Percentiles rank a stretch among this genome's conserved stretches.
phyloP scores from a whole-genome alignment of 2,113 vertebrate genomes.

The Sinocyclocheilus rhinocerous region DNA sequence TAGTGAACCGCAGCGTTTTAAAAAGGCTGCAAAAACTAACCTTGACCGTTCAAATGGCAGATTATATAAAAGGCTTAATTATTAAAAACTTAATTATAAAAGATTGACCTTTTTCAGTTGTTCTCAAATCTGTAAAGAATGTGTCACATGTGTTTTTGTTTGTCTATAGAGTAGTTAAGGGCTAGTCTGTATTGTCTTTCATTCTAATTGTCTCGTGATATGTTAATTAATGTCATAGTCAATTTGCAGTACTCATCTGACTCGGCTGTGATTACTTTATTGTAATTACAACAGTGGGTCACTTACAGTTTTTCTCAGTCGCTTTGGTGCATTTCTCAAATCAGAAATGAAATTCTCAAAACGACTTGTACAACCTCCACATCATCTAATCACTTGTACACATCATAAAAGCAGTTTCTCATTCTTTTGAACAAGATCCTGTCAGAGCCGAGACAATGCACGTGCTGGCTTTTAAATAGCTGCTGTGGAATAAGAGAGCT shows the following conservation, averaged over 20 bases:
- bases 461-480: background rate
- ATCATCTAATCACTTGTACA: too few species aligned
- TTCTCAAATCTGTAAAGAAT: background rate
- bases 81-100: too few species aligned
- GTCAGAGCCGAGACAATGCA: slow-evolving; percentile 21
- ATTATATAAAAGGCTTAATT: background rate
- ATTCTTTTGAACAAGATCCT: background rate
- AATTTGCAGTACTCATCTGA: background rate
- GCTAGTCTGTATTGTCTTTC: background rate
- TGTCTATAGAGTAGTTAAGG: background rate
- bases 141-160: background rate
- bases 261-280: background rate
- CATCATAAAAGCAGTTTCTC: too few species aligned
- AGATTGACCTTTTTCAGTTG: background rate
- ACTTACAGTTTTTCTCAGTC: background rate
- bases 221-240: background rate
- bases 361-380: too few species aligned
- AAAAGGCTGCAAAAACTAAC: slow-evolving; percentile 8
- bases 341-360: too few species aligned
- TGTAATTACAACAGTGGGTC: background rate
- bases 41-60: slow-evolving; percentile 12
- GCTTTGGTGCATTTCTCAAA: too few species aligned
- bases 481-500: background rate
- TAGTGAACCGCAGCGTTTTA: background rate
- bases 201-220: background rate